Percentiles rank a stretch among this genome's conserved stretches.
Evolutionary conservation across 2,888 invertebrate genomes (phyloP).

Genomic region (Autographa pulchrina): DNA sequence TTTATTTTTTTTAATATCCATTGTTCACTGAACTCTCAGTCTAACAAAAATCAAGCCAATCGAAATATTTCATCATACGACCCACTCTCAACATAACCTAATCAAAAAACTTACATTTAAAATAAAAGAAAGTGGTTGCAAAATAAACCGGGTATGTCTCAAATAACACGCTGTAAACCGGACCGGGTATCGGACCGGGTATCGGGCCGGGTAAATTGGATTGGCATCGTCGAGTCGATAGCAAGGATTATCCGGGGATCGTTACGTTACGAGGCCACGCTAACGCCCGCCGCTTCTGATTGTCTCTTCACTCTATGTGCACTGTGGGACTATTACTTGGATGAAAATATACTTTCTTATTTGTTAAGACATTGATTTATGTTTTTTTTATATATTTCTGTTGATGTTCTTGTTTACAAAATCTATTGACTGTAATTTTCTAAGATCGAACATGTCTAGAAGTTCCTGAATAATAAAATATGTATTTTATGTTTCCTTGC

Average conservation of each 20-base stretch:
- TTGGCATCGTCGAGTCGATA: constrained; percentile 66
- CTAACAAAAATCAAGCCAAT: neutral
- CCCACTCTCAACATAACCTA: neutral
- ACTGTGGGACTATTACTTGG: constrained; percentile 43
- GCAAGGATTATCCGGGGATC: constrained; percentile 66
- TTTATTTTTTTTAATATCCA: too few species aligned
- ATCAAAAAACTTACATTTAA: constrained; percentile 21
- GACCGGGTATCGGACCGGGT: constrained; percentile 56
- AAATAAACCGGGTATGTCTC: constrained; percentile 57
- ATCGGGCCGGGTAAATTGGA: constrained; percentile 71
- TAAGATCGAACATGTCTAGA: too few species aligned
- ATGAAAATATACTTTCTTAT: neutral
- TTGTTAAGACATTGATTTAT: neutral
- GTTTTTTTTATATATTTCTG: neutral
- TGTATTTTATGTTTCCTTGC: too few species aligned
- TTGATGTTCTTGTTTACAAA: neutral
- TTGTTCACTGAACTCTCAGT: too few species aligned
- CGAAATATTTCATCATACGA: neutral
- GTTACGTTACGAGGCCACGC: constrained; percentile 70
- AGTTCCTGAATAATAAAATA: too few species aligned
- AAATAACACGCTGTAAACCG: constrained; percentile 61
- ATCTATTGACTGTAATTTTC: too few species aligned
- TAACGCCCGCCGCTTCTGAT: constrained; percentile 71
- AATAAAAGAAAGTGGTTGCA: constrained; percentile 47
- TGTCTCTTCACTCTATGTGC: constrained; percentile 69